Evolutionary conservation across 2,113 vertebrate genomes (phyloP).

Genomic region (Pseudorhombus dupliciocellatus): DNA sequence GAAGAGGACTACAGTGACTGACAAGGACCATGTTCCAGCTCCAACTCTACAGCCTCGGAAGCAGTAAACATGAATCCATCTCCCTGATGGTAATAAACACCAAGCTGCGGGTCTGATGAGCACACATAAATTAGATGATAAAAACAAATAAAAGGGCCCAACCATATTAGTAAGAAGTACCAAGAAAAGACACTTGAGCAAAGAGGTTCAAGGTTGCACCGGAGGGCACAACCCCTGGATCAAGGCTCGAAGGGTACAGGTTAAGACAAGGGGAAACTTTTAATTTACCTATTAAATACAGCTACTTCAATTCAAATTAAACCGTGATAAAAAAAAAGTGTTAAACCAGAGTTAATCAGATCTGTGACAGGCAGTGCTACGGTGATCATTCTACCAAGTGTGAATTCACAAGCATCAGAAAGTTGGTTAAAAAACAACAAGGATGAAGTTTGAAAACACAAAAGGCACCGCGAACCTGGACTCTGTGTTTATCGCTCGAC

Average conservation of each 20-base stretch:
- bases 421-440: constrained; percentile 48
- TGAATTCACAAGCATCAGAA: constrained; percentile 11
- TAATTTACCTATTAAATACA: background rate
- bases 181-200: background rate
- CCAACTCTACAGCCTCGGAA: constrained; percentile 36
- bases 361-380: background rate
- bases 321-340: background rate
- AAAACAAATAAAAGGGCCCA: constrained; percentile 7
- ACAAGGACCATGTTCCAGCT: constrained; percentile 59
- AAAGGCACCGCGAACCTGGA: constrained; percentile 13
- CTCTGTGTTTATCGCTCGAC: constrained; percentile 25
- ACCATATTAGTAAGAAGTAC: background rate
- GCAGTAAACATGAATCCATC: constrained; percentile 48
- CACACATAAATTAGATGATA: constrained; percentile 14
- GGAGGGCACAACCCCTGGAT: background rate
- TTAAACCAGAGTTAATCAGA: background rate
- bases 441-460: constrained; percentile 45
- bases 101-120: constrained; percentile 10
- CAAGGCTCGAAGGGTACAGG: background rate
- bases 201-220: constrained; percentile 10
- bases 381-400: background rate
- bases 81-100: constrained; percentile 34
- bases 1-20: constrained; percentile 58
- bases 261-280: background rate
- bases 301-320: constrained; percentile 2